Evolutionary conservation across 2,888 invertebrate species (phyloP).

Genomic region (Scelioninae gen. 1): DNA sequence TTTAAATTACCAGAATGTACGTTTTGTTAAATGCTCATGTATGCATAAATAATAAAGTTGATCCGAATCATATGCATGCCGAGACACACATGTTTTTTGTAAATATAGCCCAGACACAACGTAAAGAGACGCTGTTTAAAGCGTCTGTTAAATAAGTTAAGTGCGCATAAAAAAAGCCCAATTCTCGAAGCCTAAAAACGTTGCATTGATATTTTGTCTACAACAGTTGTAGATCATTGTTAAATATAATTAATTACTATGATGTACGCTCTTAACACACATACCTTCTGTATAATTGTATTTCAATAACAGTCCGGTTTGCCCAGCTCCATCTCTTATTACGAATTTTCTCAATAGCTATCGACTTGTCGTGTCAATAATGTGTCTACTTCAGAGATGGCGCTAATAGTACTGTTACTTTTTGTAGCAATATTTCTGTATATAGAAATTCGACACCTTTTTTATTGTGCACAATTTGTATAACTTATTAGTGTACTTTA

Average conservation of each 20-base stretch:
- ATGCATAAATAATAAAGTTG: background rate
- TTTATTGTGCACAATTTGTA: too few species aligned
- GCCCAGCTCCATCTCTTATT: constrained; percentile 68
- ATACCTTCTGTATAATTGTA: constrained; percentile 56
- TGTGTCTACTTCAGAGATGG: constrained; percentile 48
- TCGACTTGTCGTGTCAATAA: constrained; percentile 53
- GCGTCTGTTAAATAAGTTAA: constrained; percentile 40
- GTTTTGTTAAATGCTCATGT: too few species aligned
- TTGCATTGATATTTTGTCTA: background rate
- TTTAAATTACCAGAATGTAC: too few species aligned
- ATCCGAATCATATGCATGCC: background rate
- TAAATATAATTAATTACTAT: too few species aligned
- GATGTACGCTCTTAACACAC: too few species aligned
- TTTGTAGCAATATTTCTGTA: too few species aligned
- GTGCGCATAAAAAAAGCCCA: constrained; percentile 1
- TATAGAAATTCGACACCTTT: too few species aligned
- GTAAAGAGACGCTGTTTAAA: constrained; percentile 43
- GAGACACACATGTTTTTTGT: constrained; percentile 38
- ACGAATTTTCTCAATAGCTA: constrained; percentile 59
- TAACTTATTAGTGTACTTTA: too few species aligned
- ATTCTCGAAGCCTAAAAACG: background rate
- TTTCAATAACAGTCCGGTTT: constrained; percentile 66
- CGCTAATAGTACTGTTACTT: constrained; percentile 31
- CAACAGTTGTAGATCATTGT: too few species aligned
- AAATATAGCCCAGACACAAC: constrained; percentile 11